Evolutionary conservation across 1,140 invertebrate species (phyloP).

Genomic region (Drosophila kanapiae): DNA sequence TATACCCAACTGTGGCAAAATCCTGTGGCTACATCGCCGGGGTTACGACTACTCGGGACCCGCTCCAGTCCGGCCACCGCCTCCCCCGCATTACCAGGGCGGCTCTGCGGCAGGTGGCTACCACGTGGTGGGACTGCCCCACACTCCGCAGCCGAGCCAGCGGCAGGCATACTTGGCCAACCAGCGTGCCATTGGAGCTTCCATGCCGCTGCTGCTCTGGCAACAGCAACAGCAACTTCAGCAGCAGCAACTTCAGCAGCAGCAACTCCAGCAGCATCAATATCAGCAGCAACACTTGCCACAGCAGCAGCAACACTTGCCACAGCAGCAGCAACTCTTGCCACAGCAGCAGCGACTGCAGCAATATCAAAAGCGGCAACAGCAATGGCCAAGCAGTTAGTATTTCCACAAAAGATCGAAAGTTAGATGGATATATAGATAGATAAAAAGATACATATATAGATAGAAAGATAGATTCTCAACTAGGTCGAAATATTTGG

Average conservation of each 20-base stretch:
- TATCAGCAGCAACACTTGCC: constrained; percentile 22
- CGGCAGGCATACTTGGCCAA: constrained; percentile 76
- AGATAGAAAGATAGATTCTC: background rate
- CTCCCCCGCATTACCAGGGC: constrained; percentile 23
- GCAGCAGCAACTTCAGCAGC: constrained; percentile 32
- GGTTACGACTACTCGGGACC: constrained; percentile 31
- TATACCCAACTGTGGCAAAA: constrained; percentile 80
- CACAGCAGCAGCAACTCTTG: constrained; percentile 15
- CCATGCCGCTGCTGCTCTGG: constrained; percentile 74
- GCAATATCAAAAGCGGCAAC: constrained; percentile 37
- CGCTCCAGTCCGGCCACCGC: constrained; percentile 46
- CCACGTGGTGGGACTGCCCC: constrained; percentile 74
- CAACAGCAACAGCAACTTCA: constrained; percentile 51
- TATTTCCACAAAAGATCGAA: constrained; percentile 17
- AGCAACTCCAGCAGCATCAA: constrained; percentile 3
- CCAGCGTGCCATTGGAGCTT: constrained; percentile 72
- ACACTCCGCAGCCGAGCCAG: constrained; percentile 69
- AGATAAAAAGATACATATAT: background rate
- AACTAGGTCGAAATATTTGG: too few relatives aligned
- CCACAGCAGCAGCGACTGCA: constrained; percentile 20
- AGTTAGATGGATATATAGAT: background rate
- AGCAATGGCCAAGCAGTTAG: constrained; percentile 63
- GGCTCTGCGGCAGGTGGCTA: constrained; percentile 49
- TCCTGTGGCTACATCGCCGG: constrained; percentile 71
- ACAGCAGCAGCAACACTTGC: constrained; percentile 26